A percentile compares a stretch with the other conserved stretches of the same genome.
These are phyloP conservation scores for Caenorhabditis wallacei DNA, from an alignment of 2,888 invertebrate species.

Conservation along the genomic window DNA sequence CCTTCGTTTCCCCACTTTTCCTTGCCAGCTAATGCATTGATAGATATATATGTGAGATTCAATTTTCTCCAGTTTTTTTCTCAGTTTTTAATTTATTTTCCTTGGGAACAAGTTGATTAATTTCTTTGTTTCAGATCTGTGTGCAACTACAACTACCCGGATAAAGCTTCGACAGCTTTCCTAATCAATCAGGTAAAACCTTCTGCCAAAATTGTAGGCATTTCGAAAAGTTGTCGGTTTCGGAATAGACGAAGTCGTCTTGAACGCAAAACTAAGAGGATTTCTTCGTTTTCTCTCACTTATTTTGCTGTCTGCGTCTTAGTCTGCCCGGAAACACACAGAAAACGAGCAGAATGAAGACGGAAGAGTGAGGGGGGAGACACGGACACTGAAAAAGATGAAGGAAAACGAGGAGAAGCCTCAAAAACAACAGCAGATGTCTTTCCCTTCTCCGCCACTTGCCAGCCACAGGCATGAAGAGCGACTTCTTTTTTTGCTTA, in stretches of 20 bases:
- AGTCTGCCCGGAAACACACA: constrained; percentile 29
- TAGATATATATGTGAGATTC: no score
- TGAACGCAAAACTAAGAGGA: constrained; percentile 35
- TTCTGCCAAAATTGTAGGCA: neutral
- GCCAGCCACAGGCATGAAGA: constrained; percentile 32
- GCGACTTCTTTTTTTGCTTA: constrained; percentile 20
- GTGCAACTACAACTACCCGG: constrained; percentile 48
- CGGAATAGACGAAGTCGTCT: constrained; percentile 9
- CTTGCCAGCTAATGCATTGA: no score
- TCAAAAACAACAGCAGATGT: constrained; percentile 58
- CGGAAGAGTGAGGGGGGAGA: constrained; percentile 41
- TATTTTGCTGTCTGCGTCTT: constrained; percentile 41
- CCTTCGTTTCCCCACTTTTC: no score
- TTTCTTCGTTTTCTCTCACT: constrained; percentile 37
- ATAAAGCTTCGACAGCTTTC: constrained; percentile 26
- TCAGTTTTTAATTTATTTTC: constrained; percentile 9
- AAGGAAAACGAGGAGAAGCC: constrained; percentile 43
- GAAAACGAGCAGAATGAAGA: constrained; percentile 45
- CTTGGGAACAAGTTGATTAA: neutral
- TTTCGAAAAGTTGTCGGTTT: neutral
- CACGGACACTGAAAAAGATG: constrained; percentile 46
- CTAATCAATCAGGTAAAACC: constrained; percentile 28
- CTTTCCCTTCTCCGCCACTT: constrained; percentile 30
- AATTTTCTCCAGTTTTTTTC: no score
- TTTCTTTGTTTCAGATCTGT: constrained; percentile 59